Conservation (phyloP, 2,797 vertebrate species). For the Pantherophis alleghaniensis region DNA sequence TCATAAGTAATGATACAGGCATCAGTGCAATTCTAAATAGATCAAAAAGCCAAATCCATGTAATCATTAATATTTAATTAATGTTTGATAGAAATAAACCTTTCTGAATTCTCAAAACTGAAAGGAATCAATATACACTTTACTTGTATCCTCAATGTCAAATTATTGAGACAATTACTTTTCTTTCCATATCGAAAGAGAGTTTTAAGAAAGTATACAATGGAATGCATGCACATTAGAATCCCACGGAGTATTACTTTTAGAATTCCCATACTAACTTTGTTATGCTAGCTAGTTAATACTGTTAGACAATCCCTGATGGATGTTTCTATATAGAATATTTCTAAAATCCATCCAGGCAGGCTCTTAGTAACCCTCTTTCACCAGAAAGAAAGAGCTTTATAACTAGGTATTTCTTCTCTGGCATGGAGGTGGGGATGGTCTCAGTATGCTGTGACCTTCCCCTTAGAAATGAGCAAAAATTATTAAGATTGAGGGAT, state of each 20-base stretch:
- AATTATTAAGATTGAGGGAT: background rate
- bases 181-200: background rate
- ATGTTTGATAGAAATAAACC: background rate
- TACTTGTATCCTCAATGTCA: background rate
- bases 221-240: background rate
- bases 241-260: background rate
- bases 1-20: background rate
- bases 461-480: background rate
- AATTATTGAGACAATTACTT: background rate
- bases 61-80: background rate
- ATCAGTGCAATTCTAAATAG: background rate
- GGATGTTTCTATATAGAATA: background rate
- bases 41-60: background rate
- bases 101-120: background rate
- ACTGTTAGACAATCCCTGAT: background rate
- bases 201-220: background rate
- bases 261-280: background rate
- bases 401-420: background rate
- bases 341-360: background rate
- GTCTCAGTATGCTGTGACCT: no score
- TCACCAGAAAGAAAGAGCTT: background rate
- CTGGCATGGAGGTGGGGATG: no score
- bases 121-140: background rate
- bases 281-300: background rate
- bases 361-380: background rate